Base-by-base conservation (phyloP, 2,797 vertebrate species). In the Enteromius fasciolatus region DNA sequence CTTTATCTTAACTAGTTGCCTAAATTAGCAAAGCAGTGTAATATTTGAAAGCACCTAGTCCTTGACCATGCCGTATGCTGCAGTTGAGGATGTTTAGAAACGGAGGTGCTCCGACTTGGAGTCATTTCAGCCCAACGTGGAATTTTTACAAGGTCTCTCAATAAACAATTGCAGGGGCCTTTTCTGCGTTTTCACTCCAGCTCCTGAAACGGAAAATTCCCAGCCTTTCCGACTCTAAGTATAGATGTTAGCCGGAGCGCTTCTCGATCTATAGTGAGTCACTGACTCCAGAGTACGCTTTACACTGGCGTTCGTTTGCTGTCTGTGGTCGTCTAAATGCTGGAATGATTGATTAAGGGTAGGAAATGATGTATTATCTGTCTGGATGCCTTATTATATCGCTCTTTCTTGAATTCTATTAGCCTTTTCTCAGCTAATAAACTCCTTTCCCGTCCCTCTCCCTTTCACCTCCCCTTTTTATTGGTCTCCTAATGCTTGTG, bases 111-210 rank as follows among this genome's bases (percentile, higher is more conserved):
- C 59, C 12, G 50, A 81, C 79, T 74, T 61, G 59, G 79, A 48
- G 31, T 48, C 57, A 9, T 82, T 82, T 28, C 59, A 54, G 59
- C 59, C 46, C 80, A 28, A 39, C 18, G 20, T 41, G 72, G 70
- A 67, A 75, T 82, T 82, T 82, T 82, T 75, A 82, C 72, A 82
- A 82, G 80, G 69, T 81, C 69, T 64, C 44, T 11, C n/a, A 5
- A 12, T 81, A 70, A 80, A 81, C 80, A 81, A 74, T 75, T 15
- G 70, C 72, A 5, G 59, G 61, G 31, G 59, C 69, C 70, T 28
- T 74, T 54, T 75, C 46, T n/a, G 46, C 59, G 20, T 66, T 81
- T 74, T 57, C 54, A 72, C 28, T 23, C 15, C 20, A 31, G 36
- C 70, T 67, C 36, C 63, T 31, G 63, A 75, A 46, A 76, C 1